Evolutionary conservation across 2,113 vertebrate species (phyloP), one percentile per base, ranked within the genome.

Genomic region (Pterocles gutturalis): DNA sequence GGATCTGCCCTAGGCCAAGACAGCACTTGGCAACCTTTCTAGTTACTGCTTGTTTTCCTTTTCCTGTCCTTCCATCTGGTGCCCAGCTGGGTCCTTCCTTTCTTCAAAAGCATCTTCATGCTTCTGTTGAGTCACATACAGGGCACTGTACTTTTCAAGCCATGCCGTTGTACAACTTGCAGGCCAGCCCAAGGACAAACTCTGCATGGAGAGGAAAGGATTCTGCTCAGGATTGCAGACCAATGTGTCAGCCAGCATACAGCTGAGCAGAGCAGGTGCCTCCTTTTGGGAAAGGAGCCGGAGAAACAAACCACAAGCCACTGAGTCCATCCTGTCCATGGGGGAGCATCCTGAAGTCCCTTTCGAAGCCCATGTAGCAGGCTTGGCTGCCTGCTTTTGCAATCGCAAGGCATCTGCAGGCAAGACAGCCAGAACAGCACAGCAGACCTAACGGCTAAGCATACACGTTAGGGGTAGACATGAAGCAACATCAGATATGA

Each of bases 91-190:
- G 48, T 67, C 45, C 36, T 95, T 89, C 73, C 73, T 89, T 89
- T 90, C 92, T 97, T 92, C 90, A 96, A 96, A 95, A 89, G 86
- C 80, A 86, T 88, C 79, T 91, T 93, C 33, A 38, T 71, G 17
- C 91, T 94, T 84, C 89, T 82, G 25, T 79, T 89, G 86, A 71
- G 69, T 84, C 89, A 92, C 24, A 80, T 13, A 73, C 34, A 72
- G 53, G 16, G 31, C 0, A 1, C 31, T 82, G 71, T 25, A 60
- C 76, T 92, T 97, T 89, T 82, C 77, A 91, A 65, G 61, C 41
- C 49, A 36, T 12, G 53, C 51, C 3, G 1, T 4, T 70, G 79
- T 46, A 77, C 31, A 93, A 41, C 34, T 80, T 25, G 26, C 66
- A 90, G 76, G 46, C 53, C 62, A 90, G 48, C 24, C 86, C 0